Base-by-base conservation (phyloP, 2,113 vertebrate species). In the Podarcis raffonei region DNA sequence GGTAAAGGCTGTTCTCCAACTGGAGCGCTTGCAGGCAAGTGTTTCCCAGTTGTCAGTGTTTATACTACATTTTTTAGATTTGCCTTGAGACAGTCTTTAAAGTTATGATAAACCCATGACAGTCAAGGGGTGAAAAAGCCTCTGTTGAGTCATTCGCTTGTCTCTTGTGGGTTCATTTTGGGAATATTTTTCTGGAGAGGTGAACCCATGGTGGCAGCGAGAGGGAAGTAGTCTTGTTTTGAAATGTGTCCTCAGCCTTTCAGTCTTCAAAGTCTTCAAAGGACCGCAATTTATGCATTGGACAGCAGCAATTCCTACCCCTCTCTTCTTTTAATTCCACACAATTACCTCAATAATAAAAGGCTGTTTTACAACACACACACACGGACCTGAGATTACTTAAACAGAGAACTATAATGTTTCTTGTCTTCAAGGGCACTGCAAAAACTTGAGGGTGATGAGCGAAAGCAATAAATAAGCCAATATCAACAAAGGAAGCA, bases 161-260 rank as follows among this genome's bases (percentile, higher is more conserved):
- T 69, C 68, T 27, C 68, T 27, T 69, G 25, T 69, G 8, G 25
- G 42, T 48, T 48, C 42, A 48, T 48, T 48, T 48, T 8, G 42
- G 42, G 42, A 48, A 48, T 48, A 48, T 48, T 48, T 48, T 48
- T 48, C 7, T 48, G 42, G 42, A 48, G 42, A 48, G 42, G 42
- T 48, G 42, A 48, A 48, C 42, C 42, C 42, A 48, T 8, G 42
- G 42, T 48, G 42, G 42, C 42, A 48, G 42, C 7, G 42, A 48
- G 42, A 48, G 42, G 42, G 42, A 48, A 48, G 39, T 35, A 77
- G 23, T 11, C 66, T 2, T 0, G 0, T 15, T 88, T 72, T 11
- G 2, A 0, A n/a, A 42, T 35, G 69, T 53, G 57, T 69, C 84
- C 3, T 32, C 42, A 66, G 48, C 0, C 0, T 6, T 0, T 84